Percentiles rank a stretch among this genome's conserved stretches.
Evolutionary conservation across 2,888 invertebrate species (phyloP).

Genomic region (Tipula confusa): DNA sequence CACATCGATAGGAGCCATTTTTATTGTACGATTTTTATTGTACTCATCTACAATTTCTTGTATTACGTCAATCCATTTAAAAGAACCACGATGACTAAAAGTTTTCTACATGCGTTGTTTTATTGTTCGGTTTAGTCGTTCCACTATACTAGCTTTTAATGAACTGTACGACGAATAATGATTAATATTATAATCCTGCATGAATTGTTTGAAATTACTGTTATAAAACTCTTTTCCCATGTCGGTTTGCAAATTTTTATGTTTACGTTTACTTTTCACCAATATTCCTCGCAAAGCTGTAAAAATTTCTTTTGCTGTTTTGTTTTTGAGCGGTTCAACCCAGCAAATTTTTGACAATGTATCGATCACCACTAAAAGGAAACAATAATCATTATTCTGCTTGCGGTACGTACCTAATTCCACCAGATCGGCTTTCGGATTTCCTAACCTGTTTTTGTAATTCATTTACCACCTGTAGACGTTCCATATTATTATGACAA

Average conservation of each 20-base stretch:
- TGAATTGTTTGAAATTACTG: background rate
- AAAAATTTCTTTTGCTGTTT: background rate
- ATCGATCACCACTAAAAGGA: background rate
- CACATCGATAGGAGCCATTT: constrained; percentile 41
- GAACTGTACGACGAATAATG: background rate
- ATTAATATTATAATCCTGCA: background rate
- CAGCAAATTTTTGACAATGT: background rate
- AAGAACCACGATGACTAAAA: background rate
- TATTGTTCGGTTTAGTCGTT: background rate
- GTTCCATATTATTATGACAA: background rate
- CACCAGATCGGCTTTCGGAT: background rate
- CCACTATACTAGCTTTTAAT: background rate
- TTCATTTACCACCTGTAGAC: background rate
- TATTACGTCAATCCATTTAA: background rate
- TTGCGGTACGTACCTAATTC: background rate
- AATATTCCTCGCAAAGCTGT: background rate
- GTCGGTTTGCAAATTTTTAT: background rate
- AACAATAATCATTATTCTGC: background rate
- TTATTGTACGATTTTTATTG: constrained; percentile 41
- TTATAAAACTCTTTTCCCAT: background rate
- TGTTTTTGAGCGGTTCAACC: background rate
- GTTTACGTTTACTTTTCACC: background rate
- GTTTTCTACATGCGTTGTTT: too few species aligned
- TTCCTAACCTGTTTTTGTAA: background rate
- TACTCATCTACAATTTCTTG: background rate